Base-by-base conservation (phyloP, 2,888 invertebrate genomes). In the Aphidius colemani region DNA sequence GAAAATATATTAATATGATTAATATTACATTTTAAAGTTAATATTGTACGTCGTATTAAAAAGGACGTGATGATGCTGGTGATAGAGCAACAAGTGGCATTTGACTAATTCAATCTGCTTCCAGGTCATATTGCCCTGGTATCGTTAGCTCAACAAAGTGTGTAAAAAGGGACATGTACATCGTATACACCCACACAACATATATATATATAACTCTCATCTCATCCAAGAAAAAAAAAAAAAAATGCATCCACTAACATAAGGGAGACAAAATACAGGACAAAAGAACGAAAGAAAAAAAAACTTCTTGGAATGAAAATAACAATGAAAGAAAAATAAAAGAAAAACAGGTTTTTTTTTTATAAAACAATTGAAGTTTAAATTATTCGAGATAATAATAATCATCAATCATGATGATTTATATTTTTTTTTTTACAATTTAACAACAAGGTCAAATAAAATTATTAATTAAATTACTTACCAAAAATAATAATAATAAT, bases 161-260 rank as follows among this genome's bases (percentile, higher is more conserved):
- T 18, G n/a, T 61, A 61, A 30, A 61, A 61, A 53, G n/a, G 61
- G 44, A 46, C 46, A 61, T 53, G 45, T 53, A 11, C 40, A 40
- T 41, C 40, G 40, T 53, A 53, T 61, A 55, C 61, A 61, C 9
- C n/a, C 7, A 46, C 46, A 46, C 57, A 39, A 57, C 39, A 57
- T 39, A 51, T 39, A 53, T 39, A 6, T n/a, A 53, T 39, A 13
- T 48, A 13, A 13, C 11, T 11, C 6, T 11, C 11, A 48, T 48
- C 7, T 48, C 48, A n/a, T 4, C n/a, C n/a, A 48, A 7, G 13
- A 9, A 48, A 13, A n/a, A 48, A 48, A 13, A 13, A 48, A 48
- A 13, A 4, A 10, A 48, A n/a, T 48, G 46, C 46, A 48, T n/a
- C 7, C 11, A 48, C 13, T 13, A 11, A 13, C 6, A 1, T 6